Conservation (phyloP, 2,113 vertebrate genomes). For the Carettochelys insculpta region DNA sequence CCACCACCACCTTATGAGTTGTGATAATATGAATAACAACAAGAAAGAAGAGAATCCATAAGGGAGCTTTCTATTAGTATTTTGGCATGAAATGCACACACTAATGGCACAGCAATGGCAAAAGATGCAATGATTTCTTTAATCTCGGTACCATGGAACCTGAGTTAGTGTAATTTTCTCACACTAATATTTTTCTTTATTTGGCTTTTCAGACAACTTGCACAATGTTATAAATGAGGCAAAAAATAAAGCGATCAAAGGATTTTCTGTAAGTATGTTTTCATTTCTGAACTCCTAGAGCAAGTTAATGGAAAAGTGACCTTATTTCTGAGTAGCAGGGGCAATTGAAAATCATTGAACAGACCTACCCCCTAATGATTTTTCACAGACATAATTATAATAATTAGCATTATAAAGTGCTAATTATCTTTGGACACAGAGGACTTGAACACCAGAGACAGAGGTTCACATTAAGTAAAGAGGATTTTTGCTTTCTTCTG, state of each 20-base stretch:
- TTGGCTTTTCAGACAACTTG: not conserved
- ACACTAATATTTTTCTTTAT: not conserved
- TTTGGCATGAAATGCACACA: not conserved
- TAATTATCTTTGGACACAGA: constrained; percentile 86
- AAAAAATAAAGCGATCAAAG: constrained; percentile 58
- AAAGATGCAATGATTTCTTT: not conserved
- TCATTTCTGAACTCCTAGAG: constrained; percentile 70
- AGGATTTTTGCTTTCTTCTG: constrained; percentile 76
- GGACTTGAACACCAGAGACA: constrained; percentile 80
- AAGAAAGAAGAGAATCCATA: not conserved
- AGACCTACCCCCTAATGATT: constrained; percentile 84
- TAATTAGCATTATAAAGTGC: constrained; percentile 87
- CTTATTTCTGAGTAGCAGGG: constrained; percentile 86
- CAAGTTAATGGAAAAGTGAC: constrained; percentile 81
- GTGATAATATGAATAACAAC: not conserved
- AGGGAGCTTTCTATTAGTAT: not conserved
- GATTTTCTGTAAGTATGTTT: constrained; percentile 62
- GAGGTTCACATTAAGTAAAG: constrained; percentile 82
- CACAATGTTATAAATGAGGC: not conserved
- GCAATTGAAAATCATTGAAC: constrained; percentile 85
- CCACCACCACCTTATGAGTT: not conserved
- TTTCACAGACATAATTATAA: constrained; percentile 87
- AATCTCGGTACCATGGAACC: not conserved
- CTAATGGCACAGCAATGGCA: not conserved
- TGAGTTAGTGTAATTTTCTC: not conserved